Conservation (phyloP, 2,113 vertebrate species). For the Thamnophis sirtalis region DNA sequence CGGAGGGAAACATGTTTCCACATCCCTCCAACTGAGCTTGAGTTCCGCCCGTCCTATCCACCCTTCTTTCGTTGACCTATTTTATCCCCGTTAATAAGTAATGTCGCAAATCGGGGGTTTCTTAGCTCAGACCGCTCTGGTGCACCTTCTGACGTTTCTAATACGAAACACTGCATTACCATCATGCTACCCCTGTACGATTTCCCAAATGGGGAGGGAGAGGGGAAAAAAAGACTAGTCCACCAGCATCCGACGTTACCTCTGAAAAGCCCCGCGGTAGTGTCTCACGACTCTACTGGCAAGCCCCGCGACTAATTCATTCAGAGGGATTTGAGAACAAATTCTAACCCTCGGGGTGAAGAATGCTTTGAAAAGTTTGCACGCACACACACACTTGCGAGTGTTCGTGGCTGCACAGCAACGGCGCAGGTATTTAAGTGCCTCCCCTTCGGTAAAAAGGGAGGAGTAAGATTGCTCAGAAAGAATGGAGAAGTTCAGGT, state of each 20-base stretch:
- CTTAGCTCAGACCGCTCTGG: neutral
- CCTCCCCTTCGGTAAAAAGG: neutral
- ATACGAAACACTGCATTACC: neutral
- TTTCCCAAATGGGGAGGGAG: neutral
- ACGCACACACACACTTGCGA: neutral
- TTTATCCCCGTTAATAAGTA: neutral
- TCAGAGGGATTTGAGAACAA: neutral
- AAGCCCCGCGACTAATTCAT: neutral
- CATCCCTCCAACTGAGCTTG: neutral
- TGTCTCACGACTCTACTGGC: neutral
- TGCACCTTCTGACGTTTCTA: neutral
- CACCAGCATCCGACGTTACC: neutral
- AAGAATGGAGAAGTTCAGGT: constrained; percentile 1
- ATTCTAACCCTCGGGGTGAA: constrained; percentile 1
- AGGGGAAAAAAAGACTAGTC: too few relatives aligned
- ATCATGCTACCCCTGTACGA: neutral
- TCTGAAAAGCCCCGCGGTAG: neutral
- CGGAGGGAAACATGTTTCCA: neutral
- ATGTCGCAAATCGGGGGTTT: neutral
- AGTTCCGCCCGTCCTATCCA: neutral
- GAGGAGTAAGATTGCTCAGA: neutral
- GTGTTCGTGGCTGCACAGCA: neutral
- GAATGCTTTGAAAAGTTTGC: constrained; percentile 50
- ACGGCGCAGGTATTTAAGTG: neutral
- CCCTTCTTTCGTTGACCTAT: too few relatives aligned